A percentile compares a stretch with the other conserved stretches of the same genome.
Evolutionary conservation across 2,113 vertebrate species (phyloP).

Genomic region (Microtus richardsoni): DNA sequence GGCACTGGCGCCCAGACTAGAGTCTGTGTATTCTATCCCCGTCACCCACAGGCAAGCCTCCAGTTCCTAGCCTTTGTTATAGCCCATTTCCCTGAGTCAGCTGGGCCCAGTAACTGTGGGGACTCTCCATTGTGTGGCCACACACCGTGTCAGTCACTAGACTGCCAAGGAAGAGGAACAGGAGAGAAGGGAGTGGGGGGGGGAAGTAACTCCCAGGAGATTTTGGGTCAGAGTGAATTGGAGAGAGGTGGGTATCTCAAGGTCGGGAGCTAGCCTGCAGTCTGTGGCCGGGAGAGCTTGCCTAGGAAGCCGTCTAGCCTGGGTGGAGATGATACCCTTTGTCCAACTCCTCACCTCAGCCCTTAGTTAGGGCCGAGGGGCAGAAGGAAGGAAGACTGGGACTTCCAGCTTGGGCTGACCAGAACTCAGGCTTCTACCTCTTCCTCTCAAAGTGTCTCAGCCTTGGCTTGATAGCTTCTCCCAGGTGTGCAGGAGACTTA

Average conservation of each 20-base stretch:
- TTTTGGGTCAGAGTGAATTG: neutral
- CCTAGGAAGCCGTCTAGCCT: neutral
- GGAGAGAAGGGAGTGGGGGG: too few relatives aligned
- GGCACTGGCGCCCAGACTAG: neutral
- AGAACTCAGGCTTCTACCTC: neutral
- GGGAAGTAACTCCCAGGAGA: neutral
- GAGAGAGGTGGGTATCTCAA: neutral
- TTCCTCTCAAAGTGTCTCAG: neutral
- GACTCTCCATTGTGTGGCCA: neutral
- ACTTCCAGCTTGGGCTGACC: neutral
- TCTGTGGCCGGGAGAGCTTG: neutral
- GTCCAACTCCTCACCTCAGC: neutral
- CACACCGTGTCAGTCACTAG: neutral
- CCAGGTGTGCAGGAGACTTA: neutral
- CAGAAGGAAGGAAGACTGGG: neutral
- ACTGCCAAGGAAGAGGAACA: neutral
- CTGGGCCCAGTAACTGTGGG: neutral
- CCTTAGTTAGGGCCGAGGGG: neutral
- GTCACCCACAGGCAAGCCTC: neutral
- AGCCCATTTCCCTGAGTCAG: neutral
- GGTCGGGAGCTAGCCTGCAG: neutral
- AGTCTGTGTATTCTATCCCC: neutral
- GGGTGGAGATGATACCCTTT: neutral
- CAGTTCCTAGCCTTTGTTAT: neutral
- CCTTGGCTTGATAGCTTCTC: neutral